These are phyloP conservation scores for Drosophila sp. DNA, from an alignment of 1,140 invertebrate species.

Conservation along the genomic window DNA sequence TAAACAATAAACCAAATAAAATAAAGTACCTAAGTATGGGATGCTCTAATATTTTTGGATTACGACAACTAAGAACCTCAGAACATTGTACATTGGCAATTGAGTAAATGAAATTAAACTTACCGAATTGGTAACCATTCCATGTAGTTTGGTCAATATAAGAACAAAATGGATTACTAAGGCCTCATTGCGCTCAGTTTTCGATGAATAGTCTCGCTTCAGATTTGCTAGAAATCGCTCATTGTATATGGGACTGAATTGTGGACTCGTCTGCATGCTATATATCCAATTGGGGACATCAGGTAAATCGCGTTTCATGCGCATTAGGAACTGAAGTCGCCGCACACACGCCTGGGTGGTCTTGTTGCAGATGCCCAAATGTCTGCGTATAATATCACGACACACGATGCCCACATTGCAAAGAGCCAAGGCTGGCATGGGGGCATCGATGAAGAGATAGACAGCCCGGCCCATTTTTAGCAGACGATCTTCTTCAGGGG, in stretches of 20 bases:
- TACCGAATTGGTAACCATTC: conserved; percentile 51
- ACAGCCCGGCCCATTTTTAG: conserved; percentile 88
- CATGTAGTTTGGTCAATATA: conserved; percentile 56
- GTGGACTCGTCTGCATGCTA: conserved; percentile 62
- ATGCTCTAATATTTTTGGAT: no score
- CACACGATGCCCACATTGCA: conserved; percentile 61
- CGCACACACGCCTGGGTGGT: conserved; percentile 88
- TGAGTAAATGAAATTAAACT: conserved; percentile 23
- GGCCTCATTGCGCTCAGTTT: conserved; percentile 52
- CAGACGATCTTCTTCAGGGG: conserved; percentile 86
- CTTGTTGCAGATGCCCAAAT: conserved; percentile 86
- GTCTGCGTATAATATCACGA: conserved; percentile 87
- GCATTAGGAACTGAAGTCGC: conserved; percentile 84
- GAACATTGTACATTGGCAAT: background rate
- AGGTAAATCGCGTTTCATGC: conserved; percentile 60
- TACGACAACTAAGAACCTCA: no score
- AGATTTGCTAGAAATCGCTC: conserved; percentile 62
- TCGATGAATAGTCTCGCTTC: conserved; percentile 56
- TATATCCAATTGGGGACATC: conserved; percentile 75
- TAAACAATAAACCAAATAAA: no score
- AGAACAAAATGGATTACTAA: conserved; percentile 66
- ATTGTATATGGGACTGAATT: conserved; percentile 57
- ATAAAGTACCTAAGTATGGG: no score
- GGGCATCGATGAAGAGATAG: conserved; percentile 86
- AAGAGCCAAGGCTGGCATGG: conserved; percentile 83